Evolutionary conservation across 92 coral and sea anemone species (phyloP), one percentile per base, ranked within the genome.

Genomic region (Desmophyllum pertusum): DNA sequence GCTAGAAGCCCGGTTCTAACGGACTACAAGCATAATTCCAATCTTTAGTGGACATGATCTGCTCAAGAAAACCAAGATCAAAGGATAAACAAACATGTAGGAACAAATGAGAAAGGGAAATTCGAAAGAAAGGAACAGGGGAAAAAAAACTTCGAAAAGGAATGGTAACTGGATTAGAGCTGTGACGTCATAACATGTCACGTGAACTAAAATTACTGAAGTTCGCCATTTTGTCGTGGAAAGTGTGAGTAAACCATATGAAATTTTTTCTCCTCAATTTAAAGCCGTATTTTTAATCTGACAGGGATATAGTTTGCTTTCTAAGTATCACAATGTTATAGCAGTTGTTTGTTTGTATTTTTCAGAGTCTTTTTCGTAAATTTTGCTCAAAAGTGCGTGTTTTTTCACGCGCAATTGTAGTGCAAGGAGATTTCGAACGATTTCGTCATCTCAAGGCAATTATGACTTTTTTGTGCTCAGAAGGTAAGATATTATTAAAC

Each of bases 381-480:
- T 30, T 79, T 72, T 59, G 42, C 42, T 23, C 36, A 10, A 39
- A 71, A 82, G 86, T 81, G 90, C 89, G 85, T 80, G 85, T 65
- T 10, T 59, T 48, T 67, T 67, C 73, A 25, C 73, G 70, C 85
- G 83, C 89, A 81, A 81, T 72, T 84, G 70, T 57, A 46, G 90
- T 75, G 85, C 85, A 81, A 55, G 78, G 86, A 70, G 66, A 71
- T 31, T 61, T 38, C 30, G 61, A n/a, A 82, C 78, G 86, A 86
- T 84, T 89, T 92, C 88, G 93, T 87, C 93, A 88, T 87, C 93
- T 81, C 84, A 77, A 76, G 85, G 89, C 90, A 87, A 89, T 92
- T 92, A 92, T 92, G 95, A 90, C 87, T 86, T 87, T 92, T 87
- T 87, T 77, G 93, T 90, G 95, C 89, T 78, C 83, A 36, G 85